Percentiles rank a stretch among this genome's conserved stretches.
phyloP scores from a whole-genome alignment of 2,113 vertebrate genomes.

The Ophthalmolycus amberensis region DNA sequence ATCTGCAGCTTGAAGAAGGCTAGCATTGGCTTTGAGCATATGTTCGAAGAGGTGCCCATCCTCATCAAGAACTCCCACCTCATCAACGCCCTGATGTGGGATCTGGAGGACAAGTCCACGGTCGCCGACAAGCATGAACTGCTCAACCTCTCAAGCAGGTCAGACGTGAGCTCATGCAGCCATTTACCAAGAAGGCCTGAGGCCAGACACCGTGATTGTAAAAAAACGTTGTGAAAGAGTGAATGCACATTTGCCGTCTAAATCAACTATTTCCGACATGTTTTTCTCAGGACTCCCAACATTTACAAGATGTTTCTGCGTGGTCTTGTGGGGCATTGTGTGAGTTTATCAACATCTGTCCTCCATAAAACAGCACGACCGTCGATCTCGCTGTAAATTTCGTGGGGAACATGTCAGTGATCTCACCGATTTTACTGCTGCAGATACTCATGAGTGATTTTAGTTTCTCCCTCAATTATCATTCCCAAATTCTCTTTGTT shows the following conservation, averaged over 20 bases:
- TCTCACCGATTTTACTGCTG: background rate
- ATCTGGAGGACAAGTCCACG: conserved; percentile 94
- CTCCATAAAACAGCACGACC: conserved; percentile 28
- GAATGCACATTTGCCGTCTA: conserved; percentile 9
- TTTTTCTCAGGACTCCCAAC: conserved; percentile 8
- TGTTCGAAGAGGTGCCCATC: conserved; percentile 99
- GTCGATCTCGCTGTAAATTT: conserved; percentile 21
- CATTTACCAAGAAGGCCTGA: conserved; percentile 10
- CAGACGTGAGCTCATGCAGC: conserved; percentile 61
- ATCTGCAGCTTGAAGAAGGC: conserved; percentile 94
- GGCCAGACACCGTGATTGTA: conserved; percentile 1
- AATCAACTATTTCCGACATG: conserved; percentile 22
- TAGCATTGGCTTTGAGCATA: conserved; percentile 92
- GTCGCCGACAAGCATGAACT: conserved; percentile 95
- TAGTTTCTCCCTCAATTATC: background rate
- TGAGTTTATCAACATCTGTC: conserved; percentile 29
- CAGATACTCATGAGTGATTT: conserved; percentile 2
- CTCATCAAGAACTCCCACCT: conserved; percentile 98
- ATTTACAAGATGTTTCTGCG: conserved; percentile 29
- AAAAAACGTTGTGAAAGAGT: background rate
- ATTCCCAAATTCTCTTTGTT: background rate
- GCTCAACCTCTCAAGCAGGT: conserved; percentile 98
- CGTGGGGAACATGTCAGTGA: background rate
- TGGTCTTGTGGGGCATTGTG: conserved; percentile 11
- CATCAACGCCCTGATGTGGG: conserved; percentile 95